These are phyloP conservation scores for Megalops atlanticus DNA, from an alignment of 2,113 vertebrate species.

Conservation along the genomic window DNA sequence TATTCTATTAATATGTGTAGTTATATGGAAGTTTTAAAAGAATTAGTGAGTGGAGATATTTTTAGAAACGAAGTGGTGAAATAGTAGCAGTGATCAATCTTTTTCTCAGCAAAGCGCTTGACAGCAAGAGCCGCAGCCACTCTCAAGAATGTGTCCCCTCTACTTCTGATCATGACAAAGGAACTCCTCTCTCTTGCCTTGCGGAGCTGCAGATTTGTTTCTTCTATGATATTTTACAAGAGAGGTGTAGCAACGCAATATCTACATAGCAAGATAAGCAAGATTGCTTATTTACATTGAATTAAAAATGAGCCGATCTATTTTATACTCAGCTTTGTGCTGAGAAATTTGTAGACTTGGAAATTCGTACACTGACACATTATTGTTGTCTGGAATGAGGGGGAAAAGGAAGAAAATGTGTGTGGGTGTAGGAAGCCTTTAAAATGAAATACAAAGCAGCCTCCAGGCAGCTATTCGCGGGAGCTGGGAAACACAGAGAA, in stretches of 20 bases:
- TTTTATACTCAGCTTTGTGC: slow-evolving; percentile 8
- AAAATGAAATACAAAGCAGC: slow-evolving; percentile 58
- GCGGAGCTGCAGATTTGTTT: slow-evolving; percentile 37
- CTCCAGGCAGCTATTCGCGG: slow-evolving; percentile 40
- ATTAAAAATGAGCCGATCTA: neutral
- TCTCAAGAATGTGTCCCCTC: slow-evolving; percentile 74
- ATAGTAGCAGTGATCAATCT: slow-evolving; percentile 89
- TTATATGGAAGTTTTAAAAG: slow-evolving; percentile 43
- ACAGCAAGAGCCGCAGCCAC: slow-evolving; percentile 73
- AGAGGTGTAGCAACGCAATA: slow-evolving; percentile 21
- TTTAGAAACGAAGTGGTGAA: slow-evolving; percentile 60
- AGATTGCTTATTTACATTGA: neutral
- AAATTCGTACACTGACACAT: slow-evolving; percentile 26
- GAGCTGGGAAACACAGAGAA: slow-evolving; percentile 26
- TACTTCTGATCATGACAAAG: slow-evolving; percentile 63
- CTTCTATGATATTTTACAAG: slow-evolving; percentile 7
- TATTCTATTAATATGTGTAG: slow-evolving; percentile 36
- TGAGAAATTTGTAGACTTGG: slow-evolving; percentile 27
- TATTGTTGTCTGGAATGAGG: neutral
- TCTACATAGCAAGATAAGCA: slow-evolving; percentile 15
- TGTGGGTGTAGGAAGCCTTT: slow-evolving; percentile 79
- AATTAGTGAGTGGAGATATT: slow-evolving; percentile 58
- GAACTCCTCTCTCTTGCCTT: slow-evolving; percentile 39
- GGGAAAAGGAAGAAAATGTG: slow-evolving; percentile 61
- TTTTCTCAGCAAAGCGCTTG: slow-evolving; percentile 79